Conservation (phyloP, 2,113 vertebrate genomes). For the Eurystomus gularis region DNA sequence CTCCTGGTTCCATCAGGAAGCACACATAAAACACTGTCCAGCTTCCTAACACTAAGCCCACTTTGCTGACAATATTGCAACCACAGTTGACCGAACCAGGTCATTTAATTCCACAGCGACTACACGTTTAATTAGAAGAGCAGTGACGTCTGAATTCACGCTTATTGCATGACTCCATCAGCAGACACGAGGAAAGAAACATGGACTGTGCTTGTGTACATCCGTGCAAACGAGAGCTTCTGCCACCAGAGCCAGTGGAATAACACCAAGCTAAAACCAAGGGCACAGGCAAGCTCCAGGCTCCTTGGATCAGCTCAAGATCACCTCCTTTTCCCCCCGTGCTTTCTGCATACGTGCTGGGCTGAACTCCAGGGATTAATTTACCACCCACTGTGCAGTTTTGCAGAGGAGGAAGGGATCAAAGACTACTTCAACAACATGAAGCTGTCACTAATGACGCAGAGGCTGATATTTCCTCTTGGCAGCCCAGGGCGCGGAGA, state of each 20-base stretch:
- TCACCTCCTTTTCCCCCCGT: not conserved
- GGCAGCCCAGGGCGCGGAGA: not conserved
- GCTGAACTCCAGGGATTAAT: conserved; percentile 48
- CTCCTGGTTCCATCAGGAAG: not conserved
- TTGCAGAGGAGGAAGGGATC: conserved; percentile 34
- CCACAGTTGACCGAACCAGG: not conserved
- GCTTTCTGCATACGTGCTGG: not conserved
- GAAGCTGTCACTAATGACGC: conserved; percentile 3
- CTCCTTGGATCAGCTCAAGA: not conserved
- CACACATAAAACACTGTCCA: not conserved
- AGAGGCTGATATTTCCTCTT: not conserved
- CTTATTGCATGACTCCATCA: not conserved
- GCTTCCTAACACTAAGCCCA: not conserved
- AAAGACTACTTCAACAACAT: not conserved
- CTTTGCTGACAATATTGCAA: not conserved
- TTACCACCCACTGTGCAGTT: not conserved
- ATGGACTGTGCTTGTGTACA: fast-evolving
- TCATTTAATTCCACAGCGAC: not conserved
- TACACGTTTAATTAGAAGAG: not conserved
- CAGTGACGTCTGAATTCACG: not conserved
- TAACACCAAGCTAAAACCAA: not conserved
- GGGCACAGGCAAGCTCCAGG: not conserved
- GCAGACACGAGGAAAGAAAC: not conserved
- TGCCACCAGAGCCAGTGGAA: not conserved
- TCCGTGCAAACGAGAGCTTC: not conserved